phyloP scores from a whole-genome alignment of 2,113 vertebrate genomes.

The Chloroceryle aenea region DNA sequence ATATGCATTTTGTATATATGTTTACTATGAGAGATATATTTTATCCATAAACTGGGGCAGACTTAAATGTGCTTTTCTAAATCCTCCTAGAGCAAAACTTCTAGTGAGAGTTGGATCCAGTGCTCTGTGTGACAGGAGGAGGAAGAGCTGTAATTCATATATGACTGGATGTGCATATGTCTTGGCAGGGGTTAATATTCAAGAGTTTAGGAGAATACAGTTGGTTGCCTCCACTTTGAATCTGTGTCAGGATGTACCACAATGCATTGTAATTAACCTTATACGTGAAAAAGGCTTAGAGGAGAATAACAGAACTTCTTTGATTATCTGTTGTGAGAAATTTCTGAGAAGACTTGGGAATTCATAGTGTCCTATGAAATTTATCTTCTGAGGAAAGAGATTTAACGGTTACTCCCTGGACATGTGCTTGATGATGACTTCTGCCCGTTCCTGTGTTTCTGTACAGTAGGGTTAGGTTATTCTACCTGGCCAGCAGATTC shows the following conservation, averaged over 20 bases:
- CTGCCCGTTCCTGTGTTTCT: background rate
- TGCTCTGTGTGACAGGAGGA: background rate
- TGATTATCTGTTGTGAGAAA: background rate
- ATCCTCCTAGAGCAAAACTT: background rate
- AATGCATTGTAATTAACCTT: background rate
- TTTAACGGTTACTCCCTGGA: background rate
- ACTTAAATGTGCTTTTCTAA: background rate
- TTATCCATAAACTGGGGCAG: background rate
- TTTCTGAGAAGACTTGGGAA: background rate
- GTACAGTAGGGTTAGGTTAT: background rate
- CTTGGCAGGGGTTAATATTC: background rate
- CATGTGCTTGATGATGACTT: background rate
- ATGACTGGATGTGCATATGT: background rate
- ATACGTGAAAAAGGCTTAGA: background rate
- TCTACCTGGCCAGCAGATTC: background rate
- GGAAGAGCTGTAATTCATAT: background rate
- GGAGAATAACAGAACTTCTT: background rate
- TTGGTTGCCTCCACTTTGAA: background rate
- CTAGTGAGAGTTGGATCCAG: background rate
- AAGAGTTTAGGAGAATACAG: background rate
- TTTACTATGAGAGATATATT: background rate
- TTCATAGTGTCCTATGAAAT: accelerated
- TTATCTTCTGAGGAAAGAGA: background rate
- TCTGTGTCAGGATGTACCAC: background rate
- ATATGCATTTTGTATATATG: background rate